Base-by-base conservation (phyloP, 2,888 invertebrate genomes). In the Caenorhabditis japonica region DNA sequence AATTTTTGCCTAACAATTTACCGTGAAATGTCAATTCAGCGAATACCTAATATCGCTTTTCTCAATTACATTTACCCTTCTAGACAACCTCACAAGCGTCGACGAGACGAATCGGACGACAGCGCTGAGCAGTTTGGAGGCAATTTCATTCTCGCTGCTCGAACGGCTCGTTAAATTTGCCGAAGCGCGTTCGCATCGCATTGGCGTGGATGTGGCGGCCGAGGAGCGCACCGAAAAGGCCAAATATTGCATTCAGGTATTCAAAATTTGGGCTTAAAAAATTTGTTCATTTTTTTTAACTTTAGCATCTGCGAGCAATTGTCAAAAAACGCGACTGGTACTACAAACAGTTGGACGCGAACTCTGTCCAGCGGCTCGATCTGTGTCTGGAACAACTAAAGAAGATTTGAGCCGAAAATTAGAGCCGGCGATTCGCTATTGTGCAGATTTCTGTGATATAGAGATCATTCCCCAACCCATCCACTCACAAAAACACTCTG, bases 121-220 rank as follows among this genome's bases (percentile, higher is more conserved):
- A 7, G 55, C 69, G 3, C 23, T 55, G 12, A 38, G 41, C 17
- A 58, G 62, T 21, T 59, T 75, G 19, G 61, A 51, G 10, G 38
- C 43, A 17, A 73, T 73, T 10, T 30, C 73, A 4, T 34, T 23
- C 13, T 41, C 60, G 19, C 30, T 68, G 25, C 15, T 25, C 0
- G 64, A 70, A 12, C 34, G 51, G 13, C 30, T 75, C 0, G 25
- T 64, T 27, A 70, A 66, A 21, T 70, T 66, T 23, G 46, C 75
- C 19, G n/a, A 59, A 13, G 46, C 51, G 4, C 49, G 41, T 10
- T 44, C 66, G 12, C 55, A 60, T 13, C 60, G 59, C 5, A 75
- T 75, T 13, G 79, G 79, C 12, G 76, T 76, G 1, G 79, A 79
- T 38, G 75, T 79, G 12, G 76, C 64, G 10, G 76, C 74, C 4